These are phyloP conservation scores for Ommatoiulus sabulosus DNA, from an alignment of 2,888 invertebrate species.

Conservation along the genomic window DNA sequence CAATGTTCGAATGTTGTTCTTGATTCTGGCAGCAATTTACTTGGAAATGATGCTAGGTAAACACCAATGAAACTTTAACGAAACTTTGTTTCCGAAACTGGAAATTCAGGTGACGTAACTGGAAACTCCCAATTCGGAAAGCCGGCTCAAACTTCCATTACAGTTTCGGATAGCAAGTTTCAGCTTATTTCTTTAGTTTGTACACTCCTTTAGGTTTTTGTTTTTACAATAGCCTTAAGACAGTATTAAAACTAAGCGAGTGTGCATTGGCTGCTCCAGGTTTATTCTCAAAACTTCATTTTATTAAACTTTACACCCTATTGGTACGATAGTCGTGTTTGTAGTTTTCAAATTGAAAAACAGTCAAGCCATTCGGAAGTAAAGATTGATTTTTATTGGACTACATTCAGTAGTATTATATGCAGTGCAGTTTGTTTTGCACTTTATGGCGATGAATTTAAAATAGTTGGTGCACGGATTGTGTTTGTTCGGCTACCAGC, in stretches of 20 bases:
- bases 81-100: too few relatives aligned
- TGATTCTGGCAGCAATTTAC: too few relatives aligned
- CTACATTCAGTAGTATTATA: not conserved
- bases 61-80: too few relatives aligned
- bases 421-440: not conserved
- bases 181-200: too few relatives aligned
- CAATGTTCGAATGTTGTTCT: too few relatives aligned
- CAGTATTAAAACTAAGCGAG: not conserved
- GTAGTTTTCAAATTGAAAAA: conserved; percentile 11
- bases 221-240: not conserved
- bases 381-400: not conserved
- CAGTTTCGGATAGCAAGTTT: too few relatives aligned
- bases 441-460: conserved; percentile 5
- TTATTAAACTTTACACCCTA: not conserved
- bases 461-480: not conserved
- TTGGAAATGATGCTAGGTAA: too few relatives aligned
- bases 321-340: not conserved
- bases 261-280: not conserved
- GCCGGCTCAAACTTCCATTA: too few relatives aligned
- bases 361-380: not conserved
- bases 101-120: too few relatives aligned
- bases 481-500: not conserved
- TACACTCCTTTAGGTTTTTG: not conserved
- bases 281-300: not conserved
- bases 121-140: too few relatives aligned